These are phyloP conservation scores for Agrypnus murinus DNA, from an alignment of 2,888 invertebrate species.

Conservation along the genomic window DNA sequence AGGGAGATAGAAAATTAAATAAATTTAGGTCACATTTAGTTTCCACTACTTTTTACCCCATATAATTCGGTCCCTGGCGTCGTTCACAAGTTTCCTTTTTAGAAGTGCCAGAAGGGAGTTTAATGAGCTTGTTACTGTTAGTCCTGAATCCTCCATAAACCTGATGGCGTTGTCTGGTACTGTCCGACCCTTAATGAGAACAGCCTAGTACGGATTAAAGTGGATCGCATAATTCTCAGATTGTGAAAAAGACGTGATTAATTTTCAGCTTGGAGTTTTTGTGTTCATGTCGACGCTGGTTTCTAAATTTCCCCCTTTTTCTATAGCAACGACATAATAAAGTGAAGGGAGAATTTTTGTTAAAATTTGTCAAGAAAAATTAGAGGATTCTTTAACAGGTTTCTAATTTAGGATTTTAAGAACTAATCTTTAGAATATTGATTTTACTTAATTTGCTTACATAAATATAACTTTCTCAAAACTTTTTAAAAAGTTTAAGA, in stretches of 20 bases:
- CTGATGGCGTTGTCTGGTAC: conserved; percentile 25
- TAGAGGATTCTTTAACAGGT: no score
- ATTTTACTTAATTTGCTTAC: no score
- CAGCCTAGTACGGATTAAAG: conserved; percentile 1
- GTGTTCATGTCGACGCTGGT: no score
- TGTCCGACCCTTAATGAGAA: conserved; percentile 22
- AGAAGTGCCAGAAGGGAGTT: conserved; percentile 2
- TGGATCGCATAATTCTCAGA: background rate
- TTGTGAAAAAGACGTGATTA: background rate
- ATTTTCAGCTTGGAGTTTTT: background rate
- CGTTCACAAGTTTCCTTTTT: conserved; percentile 9
- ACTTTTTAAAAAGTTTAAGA: no score
- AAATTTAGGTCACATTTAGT: conserved; percentile 14
- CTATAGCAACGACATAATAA: no score
- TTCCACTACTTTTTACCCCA: background rate
- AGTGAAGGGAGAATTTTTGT: no score
- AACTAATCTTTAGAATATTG: no score
- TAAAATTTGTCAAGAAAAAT: no score
- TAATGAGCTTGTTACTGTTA: conserved; percentile 31
- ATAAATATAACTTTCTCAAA: no score
- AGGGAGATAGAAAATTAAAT: background rate
- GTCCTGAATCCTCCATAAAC: conserved; percentile 11
- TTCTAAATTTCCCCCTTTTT: no score
- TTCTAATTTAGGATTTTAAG: no score
- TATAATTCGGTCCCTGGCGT: background rate